phyloP scores from a whole-genome alignment of 64 coral and sea anemone genomes.

The Astreopora myriophthalma region DNA sequence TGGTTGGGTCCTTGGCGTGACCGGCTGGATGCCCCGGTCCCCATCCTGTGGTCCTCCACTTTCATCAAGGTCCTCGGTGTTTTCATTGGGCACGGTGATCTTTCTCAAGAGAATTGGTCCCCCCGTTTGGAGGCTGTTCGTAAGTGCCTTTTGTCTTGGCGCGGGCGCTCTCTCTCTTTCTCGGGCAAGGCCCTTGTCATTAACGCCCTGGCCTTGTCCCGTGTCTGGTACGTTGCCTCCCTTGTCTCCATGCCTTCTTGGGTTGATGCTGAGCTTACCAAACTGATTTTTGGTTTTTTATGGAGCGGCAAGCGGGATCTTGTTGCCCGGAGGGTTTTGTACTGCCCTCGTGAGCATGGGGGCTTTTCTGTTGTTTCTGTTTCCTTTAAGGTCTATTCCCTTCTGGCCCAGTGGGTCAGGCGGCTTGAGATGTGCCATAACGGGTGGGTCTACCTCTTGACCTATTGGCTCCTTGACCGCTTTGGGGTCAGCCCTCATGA shows the following conservation, averaged over 20 bases:
- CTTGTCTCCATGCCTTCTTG: neutral
- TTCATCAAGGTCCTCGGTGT: neutral
- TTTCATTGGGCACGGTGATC: neutral
- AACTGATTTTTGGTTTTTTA: too few relatives aligned
- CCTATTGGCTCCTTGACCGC: neutral
- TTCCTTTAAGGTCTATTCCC: neutral
- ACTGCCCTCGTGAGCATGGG: too few relatives aligned
- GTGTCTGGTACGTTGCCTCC: neutral
- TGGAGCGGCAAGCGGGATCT: too few relatives aligned
- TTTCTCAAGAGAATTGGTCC: neutral
- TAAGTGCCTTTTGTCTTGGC: neutral
- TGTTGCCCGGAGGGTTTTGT: too few relatives aligned
- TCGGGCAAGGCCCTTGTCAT: slow-evolving; percentile 1
- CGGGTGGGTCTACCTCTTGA: neutral
- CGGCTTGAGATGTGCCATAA: neutral
- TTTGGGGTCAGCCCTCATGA: neutral
- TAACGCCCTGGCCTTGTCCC: slow-evolving; percentile 15
- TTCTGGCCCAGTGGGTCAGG: neutral
- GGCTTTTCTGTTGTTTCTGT: too few relatives aligned
- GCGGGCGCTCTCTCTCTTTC: neutral
- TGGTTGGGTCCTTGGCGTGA: slow-evolving; percentile 1
- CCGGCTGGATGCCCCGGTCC: neutral
- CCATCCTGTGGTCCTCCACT: neutral
- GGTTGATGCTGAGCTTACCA: too few relatives aligned
- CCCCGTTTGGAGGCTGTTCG: neutral